Evolutionary conservation across 2,888 invertebrate genomes (phyloP).

Genomic region (Brachyptera putata): DNA sequence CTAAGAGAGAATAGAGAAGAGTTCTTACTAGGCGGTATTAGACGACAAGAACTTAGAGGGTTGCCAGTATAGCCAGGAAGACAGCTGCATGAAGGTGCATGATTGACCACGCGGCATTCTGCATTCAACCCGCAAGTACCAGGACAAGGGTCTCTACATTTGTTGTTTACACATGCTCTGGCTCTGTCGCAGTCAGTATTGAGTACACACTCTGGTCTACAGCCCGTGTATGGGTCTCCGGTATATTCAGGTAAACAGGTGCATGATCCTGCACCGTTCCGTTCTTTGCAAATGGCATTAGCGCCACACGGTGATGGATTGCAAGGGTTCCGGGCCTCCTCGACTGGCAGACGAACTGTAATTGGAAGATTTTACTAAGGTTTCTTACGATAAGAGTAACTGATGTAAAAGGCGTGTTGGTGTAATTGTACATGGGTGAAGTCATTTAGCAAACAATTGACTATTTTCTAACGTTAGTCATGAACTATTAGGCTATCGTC

Average conservation of each 20-base stretch:
- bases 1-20: conserved; percentile 1
- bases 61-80: conserved; percentile 71
- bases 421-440: too few relatives aligned
- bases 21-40: conserved; percentile 31
- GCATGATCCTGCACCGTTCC: conserved; percentile 76
- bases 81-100: conserved; percentile 75
- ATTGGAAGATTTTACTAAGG: too few relatives aligned
- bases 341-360: conserved; percentile 27
- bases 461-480: too few relatives aligned
- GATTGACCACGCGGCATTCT: conserved; percentile 76
- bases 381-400: too few relatives aligned
- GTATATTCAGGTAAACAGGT: conserved; percentile 75
- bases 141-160: conserved; percentile 78
- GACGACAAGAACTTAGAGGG: conserved; percentile 69
- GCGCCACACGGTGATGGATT: conserved; percentile 62
- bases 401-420: too few relatives aligned
- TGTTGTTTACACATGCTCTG: conserved; percentile 75
- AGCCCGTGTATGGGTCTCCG: conserved; percentile 78
- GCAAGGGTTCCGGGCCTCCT: conserved; percentile 53
- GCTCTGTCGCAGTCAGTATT: conserved; percentile 76
- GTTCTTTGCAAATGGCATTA: conserved; percentile 75
- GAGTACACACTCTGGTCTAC: conserved; percentile 76
- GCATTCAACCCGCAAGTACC: conserved; percentile 81
- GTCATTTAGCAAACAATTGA: too few relatives aligned
- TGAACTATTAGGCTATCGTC: too few relatives aligned